These are phyloP conservation scores for Halichoeres trimaculatus DNA, from an alignment of 2,113 vertebrate species.

Conservation along the genomic window DNA sequence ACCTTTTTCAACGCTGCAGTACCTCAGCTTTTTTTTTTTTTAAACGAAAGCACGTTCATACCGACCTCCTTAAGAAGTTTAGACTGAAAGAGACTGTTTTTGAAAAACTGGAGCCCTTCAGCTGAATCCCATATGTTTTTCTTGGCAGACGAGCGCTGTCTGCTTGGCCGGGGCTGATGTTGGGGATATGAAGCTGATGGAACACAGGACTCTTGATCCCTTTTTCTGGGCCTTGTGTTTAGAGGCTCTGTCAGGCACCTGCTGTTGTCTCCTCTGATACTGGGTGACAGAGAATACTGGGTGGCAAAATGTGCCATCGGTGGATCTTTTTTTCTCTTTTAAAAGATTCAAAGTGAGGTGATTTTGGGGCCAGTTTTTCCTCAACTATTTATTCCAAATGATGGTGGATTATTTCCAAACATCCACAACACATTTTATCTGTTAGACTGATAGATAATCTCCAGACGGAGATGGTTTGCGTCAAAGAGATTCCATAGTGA, in stretches of 20 bases:
- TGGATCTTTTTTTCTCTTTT: too few species aligned
- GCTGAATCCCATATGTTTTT: slow-evolving; percentile 91
- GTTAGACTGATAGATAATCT: neutral
- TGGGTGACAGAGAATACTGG: neutral
- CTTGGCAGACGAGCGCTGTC: slow-evolving; percentile 90
- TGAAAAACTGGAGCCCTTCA: slow-evolving; percentile 85
- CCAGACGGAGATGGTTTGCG: neutral
- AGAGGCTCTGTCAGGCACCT: slow-evolving; percentile 82
- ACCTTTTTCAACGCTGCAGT: slow-evolving; percentile 85
- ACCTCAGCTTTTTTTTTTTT: slow-evolving; percentile 71
- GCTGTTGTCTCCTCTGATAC: slow-evolving; percentile 77
- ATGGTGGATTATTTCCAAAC: neutral
- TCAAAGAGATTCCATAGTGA: slow-evolving; percentile 20
- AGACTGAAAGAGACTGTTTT: slow-evolving; percentile 91
- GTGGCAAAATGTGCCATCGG: neutral
- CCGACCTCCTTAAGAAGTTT: slow-evolving; percentile 90
- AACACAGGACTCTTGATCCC: slow-evolving; percentile 93
- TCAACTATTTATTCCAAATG: neutral
- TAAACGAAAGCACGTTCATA: slow-evolving; percentile 86
- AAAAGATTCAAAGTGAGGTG: too few species aligned
- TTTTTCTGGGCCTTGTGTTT: slow-evolving; percentile 85
- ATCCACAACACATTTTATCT: neutral
- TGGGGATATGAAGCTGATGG: slow-evolving; percentile 89
- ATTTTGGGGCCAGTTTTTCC: too few species aligned
- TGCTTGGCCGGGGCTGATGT: slow-evolving; percentile 87